Evolutionary conservation across 2,797 vertebrate species (phyloP).

Genomic region (Ficedula albicollis): DNA sequence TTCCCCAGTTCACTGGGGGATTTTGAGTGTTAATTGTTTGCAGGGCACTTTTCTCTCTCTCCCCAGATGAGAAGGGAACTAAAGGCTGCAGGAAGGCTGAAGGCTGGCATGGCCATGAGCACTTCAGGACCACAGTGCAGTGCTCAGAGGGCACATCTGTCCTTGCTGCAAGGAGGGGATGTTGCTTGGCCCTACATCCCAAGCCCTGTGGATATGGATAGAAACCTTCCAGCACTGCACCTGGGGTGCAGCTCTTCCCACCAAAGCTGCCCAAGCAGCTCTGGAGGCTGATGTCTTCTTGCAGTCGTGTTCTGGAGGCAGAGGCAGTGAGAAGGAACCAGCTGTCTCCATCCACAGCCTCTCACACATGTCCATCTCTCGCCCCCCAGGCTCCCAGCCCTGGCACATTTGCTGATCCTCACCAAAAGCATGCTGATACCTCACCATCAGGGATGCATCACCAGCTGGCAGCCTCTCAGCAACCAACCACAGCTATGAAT

Average conservation of each 20-base stretch:
- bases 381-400: background rate
- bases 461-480: slow-evolving; percentile 18
- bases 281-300: background rate
- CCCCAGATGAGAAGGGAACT: background rate
- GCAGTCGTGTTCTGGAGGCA: background rate
- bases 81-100: background rate
- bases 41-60: background rate
- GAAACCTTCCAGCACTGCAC: background rate
- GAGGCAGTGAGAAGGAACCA: background rate
- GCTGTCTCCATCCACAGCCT: background rate
- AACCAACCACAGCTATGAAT: background rate
- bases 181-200: background rate
- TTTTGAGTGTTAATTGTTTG: slow-evolving; percentile 51
- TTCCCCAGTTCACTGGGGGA: background rate
- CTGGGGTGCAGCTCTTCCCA: background rate
- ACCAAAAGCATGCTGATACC: background rate
- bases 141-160: background rate
- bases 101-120: background rate
- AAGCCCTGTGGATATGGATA: rapidly evolving
- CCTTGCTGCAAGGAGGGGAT: background rate
- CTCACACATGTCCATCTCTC: background rate
- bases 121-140: background rate
- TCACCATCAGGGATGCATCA: background rate
- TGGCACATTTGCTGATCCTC: background rate
- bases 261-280: background rate